Conservation (phyloP, 2,888 invertebrate genomes). For the Enchytraeus crypticus region DNA sequence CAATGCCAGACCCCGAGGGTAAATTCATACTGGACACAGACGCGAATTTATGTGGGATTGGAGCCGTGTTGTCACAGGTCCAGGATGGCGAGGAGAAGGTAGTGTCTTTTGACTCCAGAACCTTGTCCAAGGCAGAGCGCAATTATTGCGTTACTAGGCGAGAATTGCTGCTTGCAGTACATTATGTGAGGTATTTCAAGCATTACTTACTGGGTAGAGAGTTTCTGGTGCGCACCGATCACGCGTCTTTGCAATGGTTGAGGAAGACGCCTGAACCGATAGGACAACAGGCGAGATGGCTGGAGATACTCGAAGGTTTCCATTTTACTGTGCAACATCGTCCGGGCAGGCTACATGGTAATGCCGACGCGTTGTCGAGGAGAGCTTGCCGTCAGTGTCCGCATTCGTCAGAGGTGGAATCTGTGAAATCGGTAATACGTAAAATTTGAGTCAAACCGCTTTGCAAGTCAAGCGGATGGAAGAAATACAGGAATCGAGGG, state of each 20-base stretch:
- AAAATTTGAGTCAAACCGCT: too few relatives aligned
- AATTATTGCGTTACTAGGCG: conserved; percentile 19
- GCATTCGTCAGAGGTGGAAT: too few relatives aligned
- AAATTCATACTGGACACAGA: conserved; percentile 15
- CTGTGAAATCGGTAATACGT: too few relatives aligned
- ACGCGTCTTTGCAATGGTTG: conserved; percentile 26
- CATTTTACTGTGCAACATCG: conserved; percentile 18
- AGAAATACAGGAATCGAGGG: too few relatives aligned
- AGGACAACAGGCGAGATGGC: conserved; percentile 18
- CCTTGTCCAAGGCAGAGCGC: conserved; percentile 9
- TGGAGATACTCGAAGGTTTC: conserved; percentile 13
- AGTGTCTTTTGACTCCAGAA: conserved; percentile 17
- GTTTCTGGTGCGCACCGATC: conserved; percentile 23
- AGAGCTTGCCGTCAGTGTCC: background rate
- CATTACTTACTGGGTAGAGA: conserved; percentile 24
- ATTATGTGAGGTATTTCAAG: conserved; percentile 18
- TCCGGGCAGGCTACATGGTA: conserved; percentile 18
- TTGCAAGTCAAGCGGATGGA: too few relatives aligned
- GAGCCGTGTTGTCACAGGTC: conserved; percentile 21
- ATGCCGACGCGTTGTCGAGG: conserved; percentile 24
- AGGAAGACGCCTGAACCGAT: conserved; percentile 11
- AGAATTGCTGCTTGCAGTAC: conserved; percentile 23
- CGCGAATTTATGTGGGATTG: conserved; percentile 22
- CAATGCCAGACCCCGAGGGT: conserved; percentile 2
- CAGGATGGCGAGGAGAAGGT: conserved; percentile 25